These are phyloP conservation scores for Ophonus ardosiacus DNA, from an alignment of 2,888 invertebrate genomes.

Conservation along the genomic window DNA sequence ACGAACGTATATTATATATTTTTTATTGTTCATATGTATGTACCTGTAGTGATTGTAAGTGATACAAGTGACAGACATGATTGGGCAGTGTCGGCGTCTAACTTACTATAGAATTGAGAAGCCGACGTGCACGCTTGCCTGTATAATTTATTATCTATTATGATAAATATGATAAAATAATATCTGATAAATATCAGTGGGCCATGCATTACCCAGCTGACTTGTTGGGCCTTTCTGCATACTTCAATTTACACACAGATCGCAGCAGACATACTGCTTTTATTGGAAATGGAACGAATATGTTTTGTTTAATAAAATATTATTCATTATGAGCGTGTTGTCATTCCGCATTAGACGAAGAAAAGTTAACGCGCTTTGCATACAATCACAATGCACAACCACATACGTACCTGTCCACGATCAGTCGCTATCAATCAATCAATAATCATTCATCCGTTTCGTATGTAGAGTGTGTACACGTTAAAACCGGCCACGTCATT, in stretches of 20 bases:
- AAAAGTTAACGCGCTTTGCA: not conserved
- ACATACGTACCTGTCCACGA: constrained; percentile 2
- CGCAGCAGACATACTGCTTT: constrained; percentile 62
- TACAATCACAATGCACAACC: constrained; percentile 17
- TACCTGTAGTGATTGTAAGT: constrained; percentile 56
- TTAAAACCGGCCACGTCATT: too few relatives aligned
- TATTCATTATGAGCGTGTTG: constrained; percentile 63
- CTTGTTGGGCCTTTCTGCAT: constrained; percentile 62
- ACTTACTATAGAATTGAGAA: constrained; percentile 29
- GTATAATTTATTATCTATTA: constrained; percentile 57
- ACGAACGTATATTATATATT: constrained; percentile 60
- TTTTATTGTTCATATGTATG: constrained; percentile 59
- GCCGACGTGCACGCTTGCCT: constrained; percentile 61
- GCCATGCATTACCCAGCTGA: constrained; percentile 61
- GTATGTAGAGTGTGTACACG: not conserved
- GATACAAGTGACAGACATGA: constrained; percentile 57
- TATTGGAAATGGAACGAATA: constrained; percentile 63
- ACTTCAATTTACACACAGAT: constrained; percentile 62
- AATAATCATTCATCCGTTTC: not conserved
- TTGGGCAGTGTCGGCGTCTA: constrained; percentile 56
- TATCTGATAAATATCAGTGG: constrained; percentile 60
- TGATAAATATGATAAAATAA: constrained; percentile 53
- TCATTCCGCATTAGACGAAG: constrained; percentile 47
- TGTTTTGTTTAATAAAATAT: constrained; percentile 64
- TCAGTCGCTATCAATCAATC: not conserved